Evolutionary conservation across 2,113 vertebrate genomes (phyloP).

Genomic region (Muntiacus muntjak): DNA sequence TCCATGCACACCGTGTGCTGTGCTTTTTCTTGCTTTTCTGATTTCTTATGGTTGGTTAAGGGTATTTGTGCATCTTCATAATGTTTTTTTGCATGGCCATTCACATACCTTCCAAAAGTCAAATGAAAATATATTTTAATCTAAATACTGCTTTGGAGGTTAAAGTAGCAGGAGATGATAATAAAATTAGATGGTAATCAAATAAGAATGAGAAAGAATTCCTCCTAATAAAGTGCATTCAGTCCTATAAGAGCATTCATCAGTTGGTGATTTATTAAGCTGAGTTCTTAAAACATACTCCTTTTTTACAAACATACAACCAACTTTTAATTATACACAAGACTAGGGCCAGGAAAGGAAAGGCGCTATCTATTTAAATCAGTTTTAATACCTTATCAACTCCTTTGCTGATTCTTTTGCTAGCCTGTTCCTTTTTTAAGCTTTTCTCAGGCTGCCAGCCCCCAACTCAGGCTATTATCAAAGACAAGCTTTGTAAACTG

Average conservation of each 20-base stretch:
- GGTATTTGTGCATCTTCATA: constrained; percentile 92
- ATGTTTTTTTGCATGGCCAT: constrained; percentile 98
- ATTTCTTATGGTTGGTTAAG: constrained; percentile 86
- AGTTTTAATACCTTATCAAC: constrained; percentile 21
- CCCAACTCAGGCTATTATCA: background rate
- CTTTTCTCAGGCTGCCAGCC: background rate
- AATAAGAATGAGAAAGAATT: constrained; percentile 45
- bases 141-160: constrained; percentile 36
- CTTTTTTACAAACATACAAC: background rate
- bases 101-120: constrained; percentile 90
- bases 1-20: constrained; percentile 98
- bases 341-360: background rate
- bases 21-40: constrained; percentile 89
- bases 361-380: background rate
- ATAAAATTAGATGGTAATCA: constrained; percentile 40
- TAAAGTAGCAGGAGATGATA: background rate
- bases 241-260: background rate
- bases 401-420: background rate
- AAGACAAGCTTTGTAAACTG: constrained; percentile 16
- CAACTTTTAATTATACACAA: constrained; percentile 11
- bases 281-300: constrained; percentile 35
- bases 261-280: constrained; percentile 38
- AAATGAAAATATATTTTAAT: constrained; percentile 42
- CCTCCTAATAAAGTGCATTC: background rate
- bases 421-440: background rate